These are phyloP conservation scores for Amazona vittata DNA, from an alignment of 2,113 vertebrate genomes.

Conservation along the genomic window DNA sequence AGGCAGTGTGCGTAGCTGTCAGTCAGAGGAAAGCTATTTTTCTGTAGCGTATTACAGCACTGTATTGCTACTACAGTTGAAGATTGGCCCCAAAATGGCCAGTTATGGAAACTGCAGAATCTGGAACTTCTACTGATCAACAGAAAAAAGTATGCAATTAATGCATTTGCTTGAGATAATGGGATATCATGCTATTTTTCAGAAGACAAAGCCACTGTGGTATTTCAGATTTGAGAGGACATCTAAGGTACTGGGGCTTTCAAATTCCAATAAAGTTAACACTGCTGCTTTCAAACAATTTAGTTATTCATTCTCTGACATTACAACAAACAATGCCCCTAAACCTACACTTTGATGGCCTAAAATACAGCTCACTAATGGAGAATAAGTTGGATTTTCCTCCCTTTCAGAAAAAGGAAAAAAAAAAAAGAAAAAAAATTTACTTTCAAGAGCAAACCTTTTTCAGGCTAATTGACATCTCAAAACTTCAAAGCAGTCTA, in stretches of 20 bases:
- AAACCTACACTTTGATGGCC: neutral
- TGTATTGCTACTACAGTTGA: neutral
- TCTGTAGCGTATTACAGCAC: neutral
- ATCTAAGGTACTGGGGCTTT: neutral
- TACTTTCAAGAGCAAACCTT: neutral
- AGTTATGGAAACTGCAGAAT: neutral
- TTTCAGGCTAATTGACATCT: neutral
- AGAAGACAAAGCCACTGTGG: neutral
- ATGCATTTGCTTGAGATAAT: neutral
- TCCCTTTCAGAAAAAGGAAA: neutral
- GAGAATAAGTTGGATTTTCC: neutral
- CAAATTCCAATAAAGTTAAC: neutral
- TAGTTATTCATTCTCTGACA: neutral
- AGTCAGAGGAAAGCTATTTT: neutral
- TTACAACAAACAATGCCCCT: neutral
- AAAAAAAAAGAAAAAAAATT: neutral
- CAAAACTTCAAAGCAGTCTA: neutral
- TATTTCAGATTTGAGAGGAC: neutral
- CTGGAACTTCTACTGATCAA: neutral
- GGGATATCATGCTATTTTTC: neutral
- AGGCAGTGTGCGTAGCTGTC: conserved; percentile 5
- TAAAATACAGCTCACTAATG: neutral
- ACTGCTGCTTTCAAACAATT: neutral
- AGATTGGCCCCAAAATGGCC: neutral
- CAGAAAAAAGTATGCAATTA: neutral